Evolutionary conservation across 2,113 vertebrate species (phyloP), one percentile per base, ranked within the genome.

Genomic region (Brienomyrus brachyistius): DNA sequence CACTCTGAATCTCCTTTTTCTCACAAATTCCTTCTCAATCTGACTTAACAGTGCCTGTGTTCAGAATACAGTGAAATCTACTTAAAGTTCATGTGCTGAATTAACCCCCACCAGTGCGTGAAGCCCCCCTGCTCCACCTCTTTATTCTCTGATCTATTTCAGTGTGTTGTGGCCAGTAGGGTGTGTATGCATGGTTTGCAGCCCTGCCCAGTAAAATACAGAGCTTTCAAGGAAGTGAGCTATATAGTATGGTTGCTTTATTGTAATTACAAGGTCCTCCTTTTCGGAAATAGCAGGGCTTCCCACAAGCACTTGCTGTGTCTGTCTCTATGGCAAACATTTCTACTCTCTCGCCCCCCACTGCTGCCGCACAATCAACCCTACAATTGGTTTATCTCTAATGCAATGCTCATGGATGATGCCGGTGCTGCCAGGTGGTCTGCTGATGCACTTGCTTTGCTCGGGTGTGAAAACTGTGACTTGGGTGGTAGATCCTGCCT

Each of bases 121-220:
- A 92, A 94, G 93, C 90, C 90, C 48, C 90, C 9, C 91, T 90
- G 83, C 84, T 91, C 91, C 40, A 89, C 90, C 92, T 92, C 70
- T 13, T 77, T 77, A 77, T 77, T 40, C 87, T 90, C 90, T 92
- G 91, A 95, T 95, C 95, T 96, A 96, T 96, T 96, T 95, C 91
- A 5, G 95, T 94, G 93, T 94, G 91, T 92, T 94, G 95, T 93
- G 94, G 95, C 92, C 86, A 91, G 91, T 89, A 92, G 94, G 94
- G 95, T 95, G 95, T 94, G 91, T 92, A 94, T 94, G 93, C 92
- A 91, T 51, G 93, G 91, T 95, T 93, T 94, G 93, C 93, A 66
- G 95, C 95, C 96, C 95, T 93, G 95, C 96, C 95, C 95, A 94
- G 94, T 95, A 96, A 96, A 96, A 94, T 96, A 96, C 94, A 96